A percentile compares a stretch with the other conserved stretches of the same genome.
Conservation (phyloP, 2,113 vertebrate species). For the Alethe castanea region DNA sequence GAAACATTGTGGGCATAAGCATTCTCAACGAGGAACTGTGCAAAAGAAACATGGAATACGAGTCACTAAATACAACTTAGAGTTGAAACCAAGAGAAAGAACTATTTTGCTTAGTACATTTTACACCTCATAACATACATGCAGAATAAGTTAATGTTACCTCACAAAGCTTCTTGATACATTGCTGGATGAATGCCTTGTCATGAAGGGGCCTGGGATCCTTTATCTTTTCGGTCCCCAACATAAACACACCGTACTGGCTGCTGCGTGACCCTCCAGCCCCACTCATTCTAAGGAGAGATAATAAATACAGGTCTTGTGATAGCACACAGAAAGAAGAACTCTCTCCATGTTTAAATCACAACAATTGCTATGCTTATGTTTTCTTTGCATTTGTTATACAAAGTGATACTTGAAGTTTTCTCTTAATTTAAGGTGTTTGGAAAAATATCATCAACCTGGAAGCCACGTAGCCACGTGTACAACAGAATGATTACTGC, state of each 20-base stretch:
- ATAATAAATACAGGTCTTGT: neutral
- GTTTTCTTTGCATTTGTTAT: neutral
- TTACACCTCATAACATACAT: fast-evolving
- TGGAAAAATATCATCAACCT: neutral
- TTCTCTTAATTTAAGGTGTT: neutral
- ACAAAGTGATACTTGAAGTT: neutral
- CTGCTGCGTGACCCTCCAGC: conserved; percentile 81
- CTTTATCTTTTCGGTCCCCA: conserved; percentile 90
- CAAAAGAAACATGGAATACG: neutral
- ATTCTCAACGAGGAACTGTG: conserved; percentile 86
- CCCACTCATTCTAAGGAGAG: conserved; percentile 75
- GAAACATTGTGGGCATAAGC: conserved; percentile 81
- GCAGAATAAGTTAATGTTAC: conserved; percentile 59
- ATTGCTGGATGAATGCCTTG: conserved; percentile 91
- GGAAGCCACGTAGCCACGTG: neutral
- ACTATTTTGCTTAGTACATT: neutral
- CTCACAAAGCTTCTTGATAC: conserved; percentile 91
- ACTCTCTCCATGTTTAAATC: neutral
- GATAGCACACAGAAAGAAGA: too few relatives aligned
- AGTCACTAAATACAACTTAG: neutral
- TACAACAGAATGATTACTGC: neutral
- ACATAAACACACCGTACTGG: conserved; percentile 76
- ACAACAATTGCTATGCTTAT: neutral
- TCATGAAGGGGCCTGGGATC: conserved; percentile 92
- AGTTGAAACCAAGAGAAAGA: neutral